These are phyloP conservation scores for Melanotaenia pygmaea DNA, from an alignment of 2,797 vertebrate species.

Conservation along the genomic window DNA sequence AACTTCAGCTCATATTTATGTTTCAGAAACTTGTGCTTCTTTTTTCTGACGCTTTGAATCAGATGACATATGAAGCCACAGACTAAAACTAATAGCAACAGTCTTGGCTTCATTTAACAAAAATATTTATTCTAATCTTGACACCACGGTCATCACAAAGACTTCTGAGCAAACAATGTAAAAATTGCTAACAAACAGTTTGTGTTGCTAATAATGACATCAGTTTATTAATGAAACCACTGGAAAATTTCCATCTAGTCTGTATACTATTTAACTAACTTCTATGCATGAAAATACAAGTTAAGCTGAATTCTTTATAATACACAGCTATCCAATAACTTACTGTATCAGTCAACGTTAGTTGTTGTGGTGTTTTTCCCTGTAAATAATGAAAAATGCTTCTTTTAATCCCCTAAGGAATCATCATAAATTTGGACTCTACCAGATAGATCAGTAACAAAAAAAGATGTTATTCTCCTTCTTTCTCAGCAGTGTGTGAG, in stretches of 20 bases:
- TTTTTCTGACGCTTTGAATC: not conserved
- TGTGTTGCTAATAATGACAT: not conserved
- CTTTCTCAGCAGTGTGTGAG: constrained; percentile 3
- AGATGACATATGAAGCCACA: not conserved
- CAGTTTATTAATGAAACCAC: not conserved
- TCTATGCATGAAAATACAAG: no score
- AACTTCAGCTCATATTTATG: not conserved
- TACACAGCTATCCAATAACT: no score
- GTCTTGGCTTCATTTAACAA: not conserved
- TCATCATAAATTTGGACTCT: not conserved
- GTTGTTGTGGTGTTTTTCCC: not conserved
- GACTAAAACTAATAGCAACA: not conserved
- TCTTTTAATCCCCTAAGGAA: not conserved
- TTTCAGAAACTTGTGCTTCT: not conserved
- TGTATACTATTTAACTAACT: no score
- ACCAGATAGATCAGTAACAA: constrained; percentile 10
- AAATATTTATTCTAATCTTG: not conserved
- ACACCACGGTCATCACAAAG: not conserved
- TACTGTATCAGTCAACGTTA: no score
- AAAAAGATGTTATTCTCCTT: constrained; percentile 8
- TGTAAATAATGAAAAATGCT: not conserved
- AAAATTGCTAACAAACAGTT: not conserved
- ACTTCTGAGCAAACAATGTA: not conserved
- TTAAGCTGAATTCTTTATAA: no score
- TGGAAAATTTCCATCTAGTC: no score